Evolutionary conservation across 2,888 invertebrate species (phyloP), one percentile per base, ranked within the genome.

Genomic region (Ischnura elegans): DNA sequence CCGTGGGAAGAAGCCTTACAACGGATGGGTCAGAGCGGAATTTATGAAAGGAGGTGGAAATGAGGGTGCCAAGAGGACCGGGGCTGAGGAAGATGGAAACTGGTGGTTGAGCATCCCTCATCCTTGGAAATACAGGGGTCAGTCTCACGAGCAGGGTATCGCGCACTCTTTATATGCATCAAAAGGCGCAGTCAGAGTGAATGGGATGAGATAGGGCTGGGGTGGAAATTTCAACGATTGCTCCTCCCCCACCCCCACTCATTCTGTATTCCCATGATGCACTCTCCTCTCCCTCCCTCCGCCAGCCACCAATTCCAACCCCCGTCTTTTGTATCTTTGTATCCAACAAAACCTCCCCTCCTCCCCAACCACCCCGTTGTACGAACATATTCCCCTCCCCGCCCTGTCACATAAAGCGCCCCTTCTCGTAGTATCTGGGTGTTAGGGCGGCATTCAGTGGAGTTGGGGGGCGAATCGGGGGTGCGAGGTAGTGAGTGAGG

Each of bases 191-290:
- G n/a, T n/a, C n/a, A n/a, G n/a, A n/a, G n/a, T n/a, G n/a, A n/a
- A n/a, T n/a, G n/a, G 47, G 47, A 21, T 13, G 55, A 13, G 55
- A 61, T 3, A 21, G 25, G 25, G 6, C 2, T 21, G 61, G 25
- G 61, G 21, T 25, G 61, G 61, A n/a, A 21, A 6, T 25, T n/a
- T 61, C 13, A 21, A 16, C 13, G 5, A 21, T 6, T 25, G 6
- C 61, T 6, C n/a, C 61, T 2, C 25, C 61, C 61, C 21, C 46
- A 10, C n/a, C n/a, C 46, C 13, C 29, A 25, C 66, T 76, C 66
- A 76, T 76, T 76, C 66, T 36, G 66, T 76, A 76, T 76, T 76
- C 66, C 66, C 36, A 76, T 76, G 29, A 76, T 76, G 66, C 36
- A 76, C 66, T 76, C 66, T 36, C 36, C 61, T 3, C 47, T 51